Conservation (phyloP, 2,888 invertebrate genomes). For the Linyphia triangularis region DNA sequence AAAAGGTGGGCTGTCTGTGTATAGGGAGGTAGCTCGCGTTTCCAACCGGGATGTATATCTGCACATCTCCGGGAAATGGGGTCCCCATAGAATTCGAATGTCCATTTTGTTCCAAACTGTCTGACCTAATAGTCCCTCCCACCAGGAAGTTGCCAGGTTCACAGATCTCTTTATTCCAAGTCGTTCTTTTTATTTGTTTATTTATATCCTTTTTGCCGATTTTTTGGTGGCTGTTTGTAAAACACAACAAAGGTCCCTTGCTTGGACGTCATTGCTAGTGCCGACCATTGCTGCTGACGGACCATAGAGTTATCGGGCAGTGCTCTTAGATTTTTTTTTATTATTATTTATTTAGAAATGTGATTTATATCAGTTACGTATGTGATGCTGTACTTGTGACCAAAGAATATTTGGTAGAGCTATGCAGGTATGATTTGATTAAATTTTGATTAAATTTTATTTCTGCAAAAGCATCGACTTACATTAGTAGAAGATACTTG, state of each 20-base stretch:
- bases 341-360: slow-evolving; percentile 27
- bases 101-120: slow-evolving; percentile 68
- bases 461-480: too few species aligned
- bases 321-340: too few species aligned
- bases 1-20: too few species aligned
- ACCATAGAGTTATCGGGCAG: slow-evolving; percentile 13
- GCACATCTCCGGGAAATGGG: slow-evolving; percentile 70
- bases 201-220: slow-evolving; percentile 13
- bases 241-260: slow-evolving; percentile 31
- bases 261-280: neutral
- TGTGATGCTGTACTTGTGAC: neutral
- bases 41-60: slow-evolving; percentile 62
- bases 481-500: too few species aligned
- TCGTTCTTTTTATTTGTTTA: slow-evolving; percentile 23
- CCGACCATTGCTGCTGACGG: slow-evolving; percentile 2
- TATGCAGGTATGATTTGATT: neutral
- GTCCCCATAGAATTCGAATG: slow-evolving; percentile 30
- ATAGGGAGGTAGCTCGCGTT: neutral
- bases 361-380: neutral
- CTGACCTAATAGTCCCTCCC: slow-evolving; percentile 71
- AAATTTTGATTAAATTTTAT: too few species aligned
- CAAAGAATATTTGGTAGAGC: neutral
- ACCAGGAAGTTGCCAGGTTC: slow-evolving; percentile 73
- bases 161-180: slow-evolving; percentile 43
- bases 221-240: slow-evolving; percentile 32